Base-by-base conservation (phyloP, 2,888 invertebrate species). In the Drosophila trichaetosa region DNA sequence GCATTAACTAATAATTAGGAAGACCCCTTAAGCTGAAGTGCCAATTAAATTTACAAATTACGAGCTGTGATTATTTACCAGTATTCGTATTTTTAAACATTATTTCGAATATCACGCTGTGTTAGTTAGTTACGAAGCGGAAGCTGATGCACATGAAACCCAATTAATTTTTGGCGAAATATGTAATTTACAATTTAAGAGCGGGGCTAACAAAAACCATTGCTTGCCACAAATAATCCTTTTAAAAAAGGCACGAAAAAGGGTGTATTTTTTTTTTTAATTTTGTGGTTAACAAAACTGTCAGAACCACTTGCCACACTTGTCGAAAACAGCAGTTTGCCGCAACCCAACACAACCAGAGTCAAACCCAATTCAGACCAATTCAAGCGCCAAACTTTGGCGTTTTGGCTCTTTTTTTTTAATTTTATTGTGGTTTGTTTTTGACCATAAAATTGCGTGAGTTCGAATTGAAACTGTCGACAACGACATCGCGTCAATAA, bases 101-200 rank as follows among this genome's bases (percentile, higher is more conserved):
- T 66, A 66, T 64, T 76, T 69, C 42, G 58, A 40, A 42, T 77
- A 67, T 57, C 58, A 65, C 40, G 33, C 27, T 36, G 63, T 51
- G 62, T 65, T 72, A 65, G 81, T 68, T 63, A 31, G 52, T 49
- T 71, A 57, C 49, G 68, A 31, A 66, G 29, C 62, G 73, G 57
- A 67, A 79, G 34, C 59, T 27, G 77, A 73, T 71, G 65, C 65
- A 68, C 67, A 51, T 69, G 66, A 73, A 87, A 76, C 68, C 68
- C 72, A 87, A 84, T 89, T 89, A 86, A 87, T 74, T 82, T 64
- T 59, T 54, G 31, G 67, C 52, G 29, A 36, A 71, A 66, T 62
- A 66, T 75, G 66, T 84, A 79, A 87, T 84, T 89, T 76, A 76
- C 69, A 76, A 74, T 84, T 84, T 71, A 29, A 54, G 46, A 54